A percentile compares a stretch with the other conserved stretches of the same genome.
Evolutionary conservation across 2,797 vertebrate genomes (phyloP).

Genomic region (Cossypha niveicapilla): DNA sequence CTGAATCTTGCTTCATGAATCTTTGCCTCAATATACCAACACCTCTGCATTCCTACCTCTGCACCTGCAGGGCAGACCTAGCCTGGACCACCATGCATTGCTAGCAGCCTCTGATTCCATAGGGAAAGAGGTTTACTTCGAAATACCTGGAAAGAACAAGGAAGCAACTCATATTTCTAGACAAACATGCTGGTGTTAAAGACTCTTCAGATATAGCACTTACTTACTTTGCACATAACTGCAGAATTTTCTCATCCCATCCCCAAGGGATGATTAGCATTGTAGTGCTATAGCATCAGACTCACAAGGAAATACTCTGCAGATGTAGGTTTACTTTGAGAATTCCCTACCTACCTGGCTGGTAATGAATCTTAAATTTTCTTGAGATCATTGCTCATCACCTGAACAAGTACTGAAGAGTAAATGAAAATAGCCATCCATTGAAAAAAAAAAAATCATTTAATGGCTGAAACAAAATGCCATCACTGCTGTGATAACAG

Average conservation of each 20-base stretch:
- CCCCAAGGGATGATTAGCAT: not conserved
- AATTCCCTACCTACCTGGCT: not conserved
- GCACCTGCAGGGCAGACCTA: not conserved
- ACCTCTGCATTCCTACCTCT: not conserved
- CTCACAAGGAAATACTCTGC: not conserved
- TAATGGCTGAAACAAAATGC: slow-evolving; percentile 71
- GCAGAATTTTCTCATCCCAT: not conserved
- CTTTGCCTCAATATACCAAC: not conserved
- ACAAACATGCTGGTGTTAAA: not conserved
- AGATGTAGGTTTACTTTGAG: not conserved
- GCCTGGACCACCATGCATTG: not conserved
- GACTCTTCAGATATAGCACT: not conserved
- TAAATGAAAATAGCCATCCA: slow-evolving; percentile 69
- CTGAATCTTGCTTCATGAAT: not conserved
- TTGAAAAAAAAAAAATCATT: slow-evolving; percentile 56
- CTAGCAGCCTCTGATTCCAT: not conserved
- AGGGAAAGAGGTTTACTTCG: not conserved
- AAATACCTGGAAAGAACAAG: not conserved
- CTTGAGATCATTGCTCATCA: slow-evolving; percentile 33
- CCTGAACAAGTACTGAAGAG: slow-evolving; percentile 45
- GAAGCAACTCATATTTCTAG: not conserved
- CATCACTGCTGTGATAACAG: slow-evolving; percentile 71
- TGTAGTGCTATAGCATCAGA: not conserved
- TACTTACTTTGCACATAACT: not conserved
- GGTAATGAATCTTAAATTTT: slow-evolving; percentile 33